Conservation (phyloP, 2,888 invertebrate species). For the Thera britannica region DNA sequence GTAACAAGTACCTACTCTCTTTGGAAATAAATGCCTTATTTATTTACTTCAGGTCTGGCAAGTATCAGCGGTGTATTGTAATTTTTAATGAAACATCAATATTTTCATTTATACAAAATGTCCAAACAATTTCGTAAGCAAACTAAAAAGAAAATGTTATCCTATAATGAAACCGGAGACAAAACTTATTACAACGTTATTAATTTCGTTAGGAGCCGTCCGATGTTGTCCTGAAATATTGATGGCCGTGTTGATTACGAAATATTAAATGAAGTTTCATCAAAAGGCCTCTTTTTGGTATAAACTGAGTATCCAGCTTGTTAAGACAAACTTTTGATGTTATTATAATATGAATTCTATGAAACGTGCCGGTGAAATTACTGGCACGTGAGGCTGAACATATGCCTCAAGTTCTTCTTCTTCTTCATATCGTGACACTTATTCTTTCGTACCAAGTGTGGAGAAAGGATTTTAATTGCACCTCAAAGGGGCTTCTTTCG, state of each 20-base stretch:
- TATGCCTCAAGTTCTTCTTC: too few relatives aligned
- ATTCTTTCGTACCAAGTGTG: too few relatives aligned
- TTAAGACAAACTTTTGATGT: too few relatives aligned
- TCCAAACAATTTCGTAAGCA: conserved; percentile 17
- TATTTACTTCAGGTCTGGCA: too few relatives aligned
- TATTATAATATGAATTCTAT: too few relatives aligned
- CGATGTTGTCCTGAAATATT: conserved; percentile 32
- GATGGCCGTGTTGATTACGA: conserved; percentile 37
- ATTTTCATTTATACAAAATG: conserved; percentile 8
- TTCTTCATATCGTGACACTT: too few relatives aligned
- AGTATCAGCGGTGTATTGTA: not conserved
- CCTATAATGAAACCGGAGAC: conserved; percentile 22
- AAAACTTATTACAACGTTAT: conserved; percentile 31
- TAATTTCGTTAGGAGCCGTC: conserved; percentile 28
- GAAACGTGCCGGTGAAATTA: too few relatives aligned
- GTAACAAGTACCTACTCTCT: too few relatives aligned
- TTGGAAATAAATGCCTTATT: too few relatives aligned
- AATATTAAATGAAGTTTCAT: conserved; percentile 40
- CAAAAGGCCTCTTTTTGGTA: conserved; percentile 2
- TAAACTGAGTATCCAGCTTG: not conserved
- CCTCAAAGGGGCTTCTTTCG: too few relatives aligned
- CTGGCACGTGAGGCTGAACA: too few relatives aligned
- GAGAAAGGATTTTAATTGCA: too few relatives aligned
- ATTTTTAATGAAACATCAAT: conserved; percentile 1
- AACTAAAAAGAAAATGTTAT: conserved; percentile 18